Evolutionary conservation across 2,888 invertebrate species (phyloP), one percentile per base, ranked within the genome.

Genomic region (Nesidiocoris tenuis): DNA sequence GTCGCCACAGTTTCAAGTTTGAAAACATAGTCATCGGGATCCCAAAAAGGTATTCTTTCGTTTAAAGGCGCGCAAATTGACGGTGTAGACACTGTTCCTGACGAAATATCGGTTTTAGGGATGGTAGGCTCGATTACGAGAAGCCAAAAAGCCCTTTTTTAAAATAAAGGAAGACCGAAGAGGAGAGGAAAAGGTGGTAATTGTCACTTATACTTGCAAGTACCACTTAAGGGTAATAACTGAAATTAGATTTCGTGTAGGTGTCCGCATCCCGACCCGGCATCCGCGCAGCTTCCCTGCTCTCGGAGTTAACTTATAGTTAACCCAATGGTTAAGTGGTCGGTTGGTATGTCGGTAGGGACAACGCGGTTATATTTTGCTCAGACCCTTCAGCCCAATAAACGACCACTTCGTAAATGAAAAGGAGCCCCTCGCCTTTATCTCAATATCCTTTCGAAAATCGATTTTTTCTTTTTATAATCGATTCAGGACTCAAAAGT

Each of bases 141-240:
- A 3, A 39, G 39, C 39, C 72, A 72, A 72, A 72, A 39, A 72
- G 72, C 18, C 70, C 39, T 39, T 39, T 39, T 39, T 39, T 39
- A 19, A 9, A 61, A 23, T 61, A 39, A 39, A 7, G 39, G 3
- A 7, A 3, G 5, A 39, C 39, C 54, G 72, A 55, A 16, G 39
- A 56, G 54, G 21, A 59, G 59, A 61, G 72, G 61, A 61, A 61
- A 72, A 72, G 63, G 72, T 72, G 72, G 72, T 72, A 72, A 72
- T 72, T 72, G 72, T 72, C 72, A 72, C 72, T 72, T 72, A 72
- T 55, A 72, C 25, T 24, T 21, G 21, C 72, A 72, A 72, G 72
- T 72, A 72, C 72, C 72, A 61, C 72, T 72, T 72, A 39, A 61
- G 63, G 39, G 72, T 72, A 72, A 72, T 72, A 72, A 72, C 72